These are phyloP conservation scores for Phyllostomus discolor DNA, from an alignment of 2,113 vertebrate species.

Conservation along the genomic window DNA sequence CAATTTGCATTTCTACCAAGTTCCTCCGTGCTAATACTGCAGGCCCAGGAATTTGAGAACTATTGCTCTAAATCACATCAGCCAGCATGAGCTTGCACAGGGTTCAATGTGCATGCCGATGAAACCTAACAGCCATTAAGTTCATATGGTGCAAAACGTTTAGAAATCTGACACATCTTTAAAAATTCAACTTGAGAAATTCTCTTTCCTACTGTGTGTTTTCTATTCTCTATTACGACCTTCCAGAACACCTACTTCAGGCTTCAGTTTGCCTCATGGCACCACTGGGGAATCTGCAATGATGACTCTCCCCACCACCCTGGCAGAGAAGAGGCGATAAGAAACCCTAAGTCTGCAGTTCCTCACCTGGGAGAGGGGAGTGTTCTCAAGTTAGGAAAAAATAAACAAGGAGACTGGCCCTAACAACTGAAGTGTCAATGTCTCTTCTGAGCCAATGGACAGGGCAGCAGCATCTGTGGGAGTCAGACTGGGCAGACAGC, in stretches of 20 bases:
- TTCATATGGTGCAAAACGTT: background rate
- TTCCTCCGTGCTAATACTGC: background rate
- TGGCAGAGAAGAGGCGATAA: background rate
- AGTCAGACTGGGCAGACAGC: background rate
- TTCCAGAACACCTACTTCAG: background rate
- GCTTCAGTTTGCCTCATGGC: background rate
- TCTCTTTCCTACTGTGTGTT: background rate
- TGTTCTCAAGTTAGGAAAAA: background rate
- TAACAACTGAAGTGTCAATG: background rate
- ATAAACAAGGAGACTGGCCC: background rate
- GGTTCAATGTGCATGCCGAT: rapidly evolving
- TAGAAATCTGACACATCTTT: background rate
- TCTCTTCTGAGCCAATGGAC: background rate
- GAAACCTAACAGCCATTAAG: background rate
- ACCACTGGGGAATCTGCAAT: background rate
- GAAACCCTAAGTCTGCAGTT: background rate
- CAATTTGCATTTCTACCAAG: background rate
- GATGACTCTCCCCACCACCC: no score
- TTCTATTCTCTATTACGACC: background rate
- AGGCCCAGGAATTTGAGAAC: background rate
- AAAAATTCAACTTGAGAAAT: constrained; percentile 10
- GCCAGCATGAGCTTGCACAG: background rate
- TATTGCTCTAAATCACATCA: background rate
- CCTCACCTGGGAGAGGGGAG: background rate
- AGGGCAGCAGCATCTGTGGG: background rate